phyloP scores from a whole-genome alignment of 2,113 vertebrate species.

The Nerophis lumbriciformis region DNA sequence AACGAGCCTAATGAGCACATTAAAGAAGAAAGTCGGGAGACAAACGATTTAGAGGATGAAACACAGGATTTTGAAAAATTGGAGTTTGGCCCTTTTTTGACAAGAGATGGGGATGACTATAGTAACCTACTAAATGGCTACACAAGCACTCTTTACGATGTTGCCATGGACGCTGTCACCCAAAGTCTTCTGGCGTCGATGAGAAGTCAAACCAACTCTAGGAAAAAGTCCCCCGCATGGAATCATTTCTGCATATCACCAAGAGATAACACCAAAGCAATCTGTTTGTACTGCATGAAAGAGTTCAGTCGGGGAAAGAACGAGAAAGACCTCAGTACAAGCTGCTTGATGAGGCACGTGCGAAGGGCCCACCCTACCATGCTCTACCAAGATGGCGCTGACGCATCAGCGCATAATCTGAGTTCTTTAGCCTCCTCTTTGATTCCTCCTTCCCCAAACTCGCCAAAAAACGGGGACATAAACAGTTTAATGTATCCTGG shows the following conservation, averaged over 20 bases:
- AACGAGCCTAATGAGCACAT: slow-evolving; percentile 63
- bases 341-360: slow-evolving; percentile 95
- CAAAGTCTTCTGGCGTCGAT: slow-evolving; percentile 89
- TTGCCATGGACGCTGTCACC: slow-evolving; percentile 96
- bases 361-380: slow-evolving; percentile 90
- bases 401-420: slow-evolving; percentile 59
- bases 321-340: slow-evolving; percentile 95
- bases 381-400: slow-evolving; percentile 77
- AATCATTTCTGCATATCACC: slow-evolving; percentile 98
- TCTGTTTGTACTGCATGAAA: slow-evolving; percentile 98
- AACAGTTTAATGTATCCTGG: slow-evolving; percentile 50
- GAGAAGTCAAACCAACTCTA: slow-evolving; percentile 79
- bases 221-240: slow-evolving; percentile 98
- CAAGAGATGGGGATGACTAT: slow-evolving; percentile 82
- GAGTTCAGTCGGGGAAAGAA: slow-evolving; percentile 97
- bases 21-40: slow-evolving; percentile 61
- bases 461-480: slow-evolving; percentile 75
- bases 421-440: slow-evolving; percentile 68
- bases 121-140: slow-evolving; percentile 86
- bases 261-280: slow-evolving; percentile 93
- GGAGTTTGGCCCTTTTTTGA: slow-evolving; percentile 71
- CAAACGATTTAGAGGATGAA: slow-evolving; percentile 73
- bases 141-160: slow-evolving; percentile 89
- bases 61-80: slow-evolving; percentile 76
- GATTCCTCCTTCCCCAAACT: slow-evolving; percentile 75